Evolutionary conservation across 2,888 invertebrate species (phyloP), one percentile per base, ranked within the genome.

Genomic region (Tromatobia lineatoria): DNA sequence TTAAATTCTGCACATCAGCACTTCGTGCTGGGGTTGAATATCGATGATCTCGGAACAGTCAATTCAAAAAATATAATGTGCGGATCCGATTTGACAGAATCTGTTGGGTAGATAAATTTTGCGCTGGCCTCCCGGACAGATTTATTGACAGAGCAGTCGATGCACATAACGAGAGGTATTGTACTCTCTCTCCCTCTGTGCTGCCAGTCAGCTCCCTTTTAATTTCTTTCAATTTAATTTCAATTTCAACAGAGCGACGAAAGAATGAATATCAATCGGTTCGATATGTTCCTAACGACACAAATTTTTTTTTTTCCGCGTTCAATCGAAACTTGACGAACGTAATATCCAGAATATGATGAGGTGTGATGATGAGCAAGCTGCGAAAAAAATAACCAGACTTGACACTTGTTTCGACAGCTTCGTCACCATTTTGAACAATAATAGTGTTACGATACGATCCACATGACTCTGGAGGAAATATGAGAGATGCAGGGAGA

Each of bases 121-220:
- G 54, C n/a, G 11, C 42, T 38, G 69, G 74, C 18, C 42, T 8
- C 69, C 61, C 20, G 52, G 64, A 76, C 64, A 54, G 64, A 76
- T 81, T 81, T 81, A 76, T 81, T 57, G 81, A 76, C 81, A 76
- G 70, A 64, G 25, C 52, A 69, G 57, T 76, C 76, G 66, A 81
- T 81, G 38, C 61, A 23, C 18, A 23, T 13, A 34, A 52, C 29
- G 38, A 59, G 64, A 74, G 74, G n/a, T 52, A 69, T 75, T 47
- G 54, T 57, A 34, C n/a, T 20, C 71, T 11, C 29, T 29, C 29
- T 29, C 29, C 4, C 59, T 52, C 20, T 69, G 13, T 61, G 18
- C 23, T 25, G 45, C 15, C 18, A 45, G 15, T 10, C 34, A 25
- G 20, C 29, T 38, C 20, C 66, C 50, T 73, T 38, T 64, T n/a